phyloP scores from a whole-genome alignment of 2,888 invertebrate genomes.

The Phalera bucephala region DNA sequence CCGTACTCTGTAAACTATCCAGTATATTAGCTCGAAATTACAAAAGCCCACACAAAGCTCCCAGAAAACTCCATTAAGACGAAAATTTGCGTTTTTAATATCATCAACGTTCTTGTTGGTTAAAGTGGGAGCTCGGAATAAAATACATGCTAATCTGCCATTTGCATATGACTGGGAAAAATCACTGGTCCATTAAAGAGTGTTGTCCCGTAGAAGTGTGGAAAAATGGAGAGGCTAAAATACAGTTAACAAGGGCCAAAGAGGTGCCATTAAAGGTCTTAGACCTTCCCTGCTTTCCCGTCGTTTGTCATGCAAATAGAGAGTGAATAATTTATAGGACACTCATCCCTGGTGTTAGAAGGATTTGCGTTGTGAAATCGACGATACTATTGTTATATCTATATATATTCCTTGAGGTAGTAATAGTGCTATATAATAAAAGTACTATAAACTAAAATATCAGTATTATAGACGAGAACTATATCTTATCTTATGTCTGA shows the following conservation, averaged over 20 bases:
- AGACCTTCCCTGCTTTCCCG: conserved; percentile 60
- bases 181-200: conserved; percentile 71
- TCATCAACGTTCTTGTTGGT: conserved; percentile 46
- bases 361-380: conserved; percentile 48
- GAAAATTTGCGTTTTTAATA: conserved; percentile 52
- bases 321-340: conserved; percentile 76
- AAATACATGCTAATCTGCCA: conserved; percentile 70
- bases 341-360: conserved; percentile 64
- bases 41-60: conserved; percentile 26
- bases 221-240: conserved; percentile 49
- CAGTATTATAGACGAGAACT: no score
- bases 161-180: conserved; percentile 75
- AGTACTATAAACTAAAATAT: no score
- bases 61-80: conserved; percentile 30
- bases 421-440: no score
- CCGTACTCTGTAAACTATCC: neutral
- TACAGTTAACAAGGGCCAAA: conserved; percentile 52
- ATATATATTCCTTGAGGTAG: no score
- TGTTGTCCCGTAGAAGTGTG: conserved; percentile 47
- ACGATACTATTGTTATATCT: neutral
- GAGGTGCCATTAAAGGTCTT: conserved; percentile 67
- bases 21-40: conserved; percentile 20
- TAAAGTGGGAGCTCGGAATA: conserved; percentile 48
- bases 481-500: no score
- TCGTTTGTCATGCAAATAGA: conserved; percentile 80